These are phyloP conservation scores for Gadopsis marmoratus DNA, from an alignment of 2,797 vertebrate species.

Conservation along the genomic window DNA sequence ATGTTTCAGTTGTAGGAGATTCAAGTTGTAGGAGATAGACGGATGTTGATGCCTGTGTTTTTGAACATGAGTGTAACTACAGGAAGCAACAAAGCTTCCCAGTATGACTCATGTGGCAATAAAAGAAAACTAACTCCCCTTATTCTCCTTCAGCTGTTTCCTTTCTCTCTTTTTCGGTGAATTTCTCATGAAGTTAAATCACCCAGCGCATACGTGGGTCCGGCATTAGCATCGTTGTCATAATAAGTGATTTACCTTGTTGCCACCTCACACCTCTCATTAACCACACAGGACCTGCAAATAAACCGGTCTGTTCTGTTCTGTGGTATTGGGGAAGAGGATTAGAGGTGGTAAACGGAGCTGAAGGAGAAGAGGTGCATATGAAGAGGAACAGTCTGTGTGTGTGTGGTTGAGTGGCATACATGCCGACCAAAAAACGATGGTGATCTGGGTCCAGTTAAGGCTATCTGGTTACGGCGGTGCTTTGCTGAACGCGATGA, in stretches of 20 bases:
- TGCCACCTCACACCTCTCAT: slow-evolving; percentile 56
- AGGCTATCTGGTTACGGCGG: slow-evolving; percentile 54
- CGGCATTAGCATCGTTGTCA: slow-evolving; percentile 49
- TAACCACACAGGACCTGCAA: slow-evolving; percentile 43
- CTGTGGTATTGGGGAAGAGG: background rate
- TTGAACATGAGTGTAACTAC: slow-evolving; percentile 7
- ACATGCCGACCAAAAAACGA: slow-evolving; percentile 46
- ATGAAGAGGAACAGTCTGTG: slow-evolving; percentile 12
- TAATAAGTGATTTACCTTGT: slow-evolving; percentile 56
- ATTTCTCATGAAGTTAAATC: slow-evolving; percentile 34
- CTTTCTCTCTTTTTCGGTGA: slow-evolving; percentile 2
- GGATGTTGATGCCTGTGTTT: slow-evolving; percentile 17
- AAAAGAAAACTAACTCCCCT: slow-evolving; percentile 16
- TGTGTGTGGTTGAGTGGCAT: background rate
- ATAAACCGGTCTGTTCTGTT: slow-evolving; percentile 33
- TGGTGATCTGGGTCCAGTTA: slow-evolving; percentile 46
- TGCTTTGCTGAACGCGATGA: slow-evolving; percentile 58
- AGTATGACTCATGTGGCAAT: slow-evolving; percentile 36
- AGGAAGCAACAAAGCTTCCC: slow-evolving; percentile 27
- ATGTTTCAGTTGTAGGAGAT: slow-evolving; percentile 15
- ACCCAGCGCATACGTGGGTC: slow-evolving; percentile 16
- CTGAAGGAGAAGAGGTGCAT: slow-evolving; percentile 17
- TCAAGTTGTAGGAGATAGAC: slow-evolving; percentile 14
- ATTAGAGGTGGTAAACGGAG: slow-evolving; percentile 35
- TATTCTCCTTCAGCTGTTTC: slow-evolving; percentile 12